Base-by-base conservation (phyloP, 1,140 invertebrate species). In the Lutraria rhynchaena region DNA sequence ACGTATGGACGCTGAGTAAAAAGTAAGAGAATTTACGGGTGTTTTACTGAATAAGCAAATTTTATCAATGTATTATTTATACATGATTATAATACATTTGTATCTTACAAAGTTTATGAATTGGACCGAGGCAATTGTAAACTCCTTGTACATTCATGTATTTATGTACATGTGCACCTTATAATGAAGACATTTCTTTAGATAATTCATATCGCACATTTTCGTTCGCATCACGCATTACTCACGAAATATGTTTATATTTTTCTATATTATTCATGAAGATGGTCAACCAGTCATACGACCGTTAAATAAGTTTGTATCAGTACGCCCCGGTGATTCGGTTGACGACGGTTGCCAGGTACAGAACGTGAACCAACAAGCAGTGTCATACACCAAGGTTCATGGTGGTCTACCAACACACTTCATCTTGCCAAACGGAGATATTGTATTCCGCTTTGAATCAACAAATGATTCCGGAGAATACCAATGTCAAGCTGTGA, bases 321-420 rank as follows among this genome's bases (percentile, higher is more conserved):
- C 70, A 17, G 70, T 74, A 13, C 24, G 24, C 0, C 55, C 58
- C 22, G 73, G 73, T 5, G 73, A 75, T 29, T 61, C 73, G 19
- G 73, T 75, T 7, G 55, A 61, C 24, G 73, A 75, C 35, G 73
- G 73, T 31, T 75, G 73, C 33, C 29, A 35, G 7, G 73, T 75
- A 46, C 41, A 46, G 22, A 60, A 75, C 17, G 73, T 61, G 11
- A 46, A 60, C 19, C 41, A 49, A 5, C 55, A 75, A 31, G n/a
- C 41, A 0, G 29, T 41, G 2, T 46, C 22, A 0, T 75, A 75
- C 37, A 46, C 73, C 22, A 75, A 75, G 33, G 37, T 75, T 13
- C 57, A 75, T 29, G 73, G 73, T 24, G 31, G 37, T 33, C 35
- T 75, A 35, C 73, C 73, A 3, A 19, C 55, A 7, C 55, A 75